Evolutionary conservation across 2,797 vertebrate genomes (phyloP).

Genomic region (Sphaeramia orbicularis): DNA sequence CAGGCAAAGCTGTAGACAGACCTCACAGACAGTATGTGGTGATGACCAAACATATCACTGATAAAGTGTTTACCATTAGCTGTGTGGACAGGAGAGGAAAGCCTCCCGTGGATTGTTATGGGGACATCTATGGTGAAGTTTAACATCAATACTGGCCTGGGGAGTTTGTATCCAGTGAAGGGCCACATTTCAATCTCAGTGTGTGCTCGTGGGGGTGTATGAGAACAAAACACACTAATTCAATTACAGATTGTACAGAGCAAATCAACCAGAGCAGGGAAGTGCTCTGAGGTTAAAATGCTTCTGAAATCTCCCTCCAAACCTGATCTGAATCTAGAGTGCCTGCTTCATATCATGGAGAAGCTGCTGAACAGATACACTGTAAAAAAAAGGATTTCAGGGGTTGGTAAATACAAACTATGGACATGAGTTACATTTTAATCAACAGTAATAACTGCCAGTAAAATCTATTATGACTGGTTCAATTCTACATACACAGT

Average conservation of each 20-base stretch:
- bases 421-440: too few species aligned
- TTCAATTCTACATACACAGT: too few species aligned
- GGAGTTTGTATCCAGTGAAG: constrained; percentile 10
- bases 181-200: constrained; percentile 24
- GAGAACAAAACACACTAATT: constrained; percentile 55
- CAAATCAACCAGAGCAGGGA: constrained; percentile 16
- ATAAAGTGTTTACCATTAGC: constrained; percentile 61
- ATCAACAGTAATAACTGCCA: too few species aligned
- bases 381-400: too few species aligned
- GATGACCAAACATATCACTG: constrained; percentile 62
- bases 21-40: constrained; percentile 48
- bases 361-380: constrained; percentile 47
- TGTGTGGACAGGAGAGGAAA: constrained; percentile 47
- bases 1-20: constrained; percentile 55
- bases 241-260: constrained; percentile 43
- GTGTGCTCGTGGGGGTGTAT: constrained; percentile 25
- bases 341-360: constrained; percentile 10
- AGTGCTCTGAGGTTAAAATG: constrained; percentile 32
- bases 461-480: too few species aligned
- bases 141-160: constrained; percentile 31
- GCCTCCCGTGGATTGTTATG: constrained; percentile 30
- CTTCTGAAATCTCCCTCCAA: constrained; percentile 15
- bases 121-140: constrained; percentile 31
- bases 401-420: too few species aligned
- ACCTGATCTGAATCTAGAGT: constrained; percentile 48